phyloP scores from a whole-genome alignment of 1,140 invertebrate genomes.

The Heliconius melpomene region DNA sequence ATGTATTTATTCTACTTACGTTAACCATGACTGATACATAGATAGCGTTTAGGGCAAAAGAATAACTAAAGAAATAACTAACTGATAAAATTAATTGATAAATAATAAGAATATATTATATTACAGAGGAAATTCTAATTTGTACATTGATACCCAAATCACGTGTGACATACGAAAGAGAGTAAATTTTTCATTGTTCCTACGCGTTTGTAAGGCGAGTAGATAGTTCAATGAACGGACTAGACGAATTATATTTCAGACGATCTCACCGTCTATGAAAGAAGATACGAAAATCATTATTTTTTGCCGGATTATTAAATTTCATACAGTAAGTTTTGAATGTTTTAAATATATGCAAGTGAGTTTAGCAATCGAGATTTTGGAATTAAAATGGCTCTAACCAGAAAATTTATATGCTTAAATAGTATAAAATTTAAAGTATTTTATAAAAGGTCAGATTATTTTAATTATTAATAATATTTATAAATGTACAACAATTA shows the following conservation, averaged over 20 bases:
- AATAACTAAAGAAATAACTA: no score
- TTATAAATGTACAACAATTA: neutral
- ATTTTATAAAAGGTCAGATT: neutral
- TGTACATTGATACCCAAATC: neutral
- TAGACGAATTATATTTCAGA: slow-evolving; percentile 18
- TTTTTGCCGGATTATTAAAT: neutral
- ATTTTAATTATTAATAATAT: neutral
- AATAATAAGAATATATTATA: neutral
- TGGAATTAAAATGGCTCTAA: neutral
- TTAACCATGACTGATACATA: neutral
- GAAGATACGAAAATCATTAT: slow-evolving; percentile 2
- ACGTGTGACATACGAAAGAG: neutral
- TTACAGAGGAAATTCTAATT: neutral
- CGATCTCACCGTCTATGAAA: slow-evolving; percentile 18
- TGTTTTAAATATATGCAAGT: neutral
- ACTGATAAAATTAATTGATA: neutral
- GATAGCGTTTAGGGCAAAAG: neutral
- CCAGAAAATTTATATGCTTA: neutral
- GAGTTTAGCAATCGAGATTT: neutral
- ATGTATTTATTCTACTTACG: neutral
- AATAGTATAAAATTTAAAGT: neutral
- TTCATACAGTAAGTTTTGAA: neutral
- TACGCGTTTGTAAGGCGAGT: neutral
- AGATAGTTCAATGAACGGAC: slow-evolving; percentile 23
- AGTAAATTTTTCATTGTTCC: slow-evolving; percentile 9